Evolutionary conservation across 1,140 invertebrate genomes (phyloP).

Genomic region (Calephelis virginiensis): DNA sequence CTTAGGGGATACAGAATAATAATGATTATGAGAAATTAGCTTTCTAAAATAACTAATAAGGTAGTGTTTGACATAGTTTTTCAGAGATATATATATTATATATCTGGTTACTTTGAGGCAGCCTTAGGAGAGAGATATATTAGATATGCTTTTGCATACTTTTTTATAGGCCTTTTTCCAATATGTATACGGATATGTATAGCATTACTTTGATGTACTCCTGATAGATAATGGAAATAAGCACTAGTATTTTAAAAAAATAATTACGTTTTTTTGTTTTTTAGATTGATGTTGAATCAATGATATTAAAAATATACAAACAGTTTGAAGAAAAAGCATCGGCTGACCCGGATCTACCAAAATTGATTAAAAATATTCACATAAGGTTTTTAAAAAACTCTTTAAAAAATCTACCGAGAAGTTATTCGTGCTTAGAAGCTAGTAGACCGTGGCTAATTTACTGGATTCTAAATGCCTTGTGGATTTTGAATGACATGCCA

Average conservation of each 20-base stretch:
- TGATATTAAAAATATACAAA: slow-evolving; percentile 82
- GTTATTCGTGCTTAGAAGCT: slow-evolving; percentile 93
- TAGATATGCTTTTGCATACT: too few relatives aligned
- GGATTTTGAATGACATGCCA: slow-evolving; percentile 87
- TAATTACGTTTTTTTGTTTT: slow-evolving; percentile 44
- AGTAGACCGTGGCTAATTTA: slow-evolving; percentile 97
- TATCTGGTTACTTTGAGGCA: too few relatives aligned
- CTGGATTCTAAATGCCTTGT: slow-evolving; percentile 96
- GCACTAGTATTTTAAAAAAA: slow-evolving; percentile 1
- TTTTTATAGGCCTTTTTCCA: too few relatives aligned
- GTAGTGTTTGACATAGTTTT: too few relatives aligned
- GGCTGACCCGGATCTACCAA: slow-evolving; percentile 80
- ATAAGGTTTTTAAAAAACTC: slow-evolving; percentile 84
- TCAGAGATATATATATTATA: too few relatives aligned
- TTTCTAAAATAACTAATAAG: too few relatives aligned
- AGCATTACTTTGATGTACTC: too few relatives aligned
- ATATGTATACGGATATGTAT: too few relatives aligned
- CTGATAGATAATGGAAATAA: too few relatives aligned
- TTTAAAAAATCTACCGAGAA: slow-evolving; percentile 82
- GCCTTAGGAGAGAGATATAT: too few relatives aligned
- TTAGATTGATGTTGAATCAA: slow-evolving; percentile 83
- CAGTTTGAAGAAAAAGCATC: slow-evolving; percentile 78
- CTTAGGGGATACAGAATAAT: too few relatives aligned
- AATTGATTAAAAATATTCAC: slow-evolving; percentile 83
- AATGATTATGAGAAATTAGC: too few relatives aligned